Evolutionary conservation across 2,888 invertebrate species (phyloP).

Genomic region (Ormyrus rosae): DNA sequence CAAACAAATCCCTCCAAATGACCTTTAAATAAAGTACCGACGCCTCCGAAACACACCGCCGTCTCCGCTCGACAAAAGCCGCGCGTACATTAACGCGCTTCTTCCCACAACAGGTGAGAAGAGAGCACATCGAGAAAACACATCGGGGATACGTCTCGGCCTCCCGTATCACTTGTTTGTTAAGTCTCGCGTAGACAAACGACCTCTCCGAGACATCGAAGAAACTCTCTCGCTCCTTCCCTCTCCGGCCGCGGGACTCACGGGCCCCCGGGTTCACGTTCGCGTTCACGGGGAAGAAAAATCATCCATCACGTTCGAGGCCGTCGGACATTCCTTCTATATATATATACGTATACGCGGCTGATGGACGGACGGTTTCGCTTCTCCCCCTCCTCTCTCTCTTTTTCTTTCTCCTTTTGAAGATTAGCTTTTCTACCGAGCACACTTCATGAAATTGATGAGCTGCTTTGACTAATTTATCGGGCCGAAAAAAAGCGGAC

Average conservation of each 20-base stretch:
- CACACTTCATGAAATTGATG: conserved; percentile 73
- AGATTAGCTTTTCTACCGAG: conserved; percentile 64
- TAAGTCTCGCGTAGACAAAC: no score
- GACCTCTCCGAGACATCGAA: no score
- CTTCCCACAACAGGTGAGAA: no score
- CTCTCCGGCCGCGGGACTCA: no score
- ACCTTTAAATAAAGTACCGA: no score
- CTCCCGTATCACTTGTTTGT: no score
- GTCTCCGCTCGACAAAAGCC: no score
- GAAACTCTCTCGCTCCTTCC: neutral
- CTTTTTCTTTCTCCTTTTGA: conserved; percentile 57
- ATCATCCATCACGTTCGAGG: conserved; percentile 60
- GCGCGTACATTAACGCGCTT: no score
- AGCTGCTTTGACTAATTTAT: conserved; percentile 74
- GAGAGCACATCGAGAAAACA: no score
- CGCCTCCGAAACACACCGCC: no score
- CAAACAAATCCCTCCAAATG: no score
- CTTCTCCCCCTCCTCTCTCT: conserved; percentile 4
- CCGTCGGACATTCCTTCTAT: conserved; percentile 64
- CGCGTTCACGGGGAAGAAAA: conserved; percentile 34
- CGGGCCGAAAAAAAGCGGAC: conserved; percentile 55
- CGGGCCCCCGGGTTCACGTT: neutral
- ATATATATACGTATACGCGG: conserved; percentile 38
- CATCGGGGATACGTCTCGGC: no score
- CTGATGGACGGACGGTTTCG: conserved; percentile 56